Percentiles rank a stretch among this genome's conserved stretches.
Evolutionary conservation across 2,888 invertebrate genomes (phyloP).

Genomic region (Rhagium mordax): DNA sequence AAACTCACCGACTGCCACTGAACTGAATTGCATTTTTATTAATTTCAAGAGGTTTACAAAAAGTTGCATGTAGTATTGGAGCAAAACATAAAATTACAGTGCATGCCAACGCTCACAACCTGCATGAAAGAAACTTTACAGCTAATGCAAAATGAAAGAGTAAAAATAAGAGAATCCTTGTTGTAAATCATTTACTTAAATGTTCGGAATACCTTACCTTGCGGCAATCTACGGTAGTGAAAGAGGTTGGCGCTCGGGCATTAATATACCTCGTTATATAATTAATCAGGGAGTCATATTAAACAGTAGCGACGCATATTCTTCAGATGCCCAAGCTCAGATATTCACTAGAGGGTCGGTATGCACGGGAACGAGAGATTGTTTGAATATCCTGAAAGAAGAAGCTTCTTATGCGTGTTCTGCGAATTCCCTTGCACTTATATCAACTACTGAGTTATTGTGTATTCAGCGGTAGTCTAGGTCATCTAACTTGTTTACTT

Average conservation of each 20-base stretch:
- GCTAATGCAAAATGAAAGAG: background rate
- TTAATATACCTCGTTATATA: slow-evolving; percentile 61
- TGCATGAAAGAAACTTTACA: background rate
- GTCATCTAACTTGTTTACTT: slow-evolving; percentile 39
- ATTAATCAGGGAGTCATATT: slow-evolving; percentile 64
- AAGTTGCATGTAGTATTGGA: too few species aligned
- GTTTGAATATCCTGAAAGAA: slow-evolving; percentile 51
- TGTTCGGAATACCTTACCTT: slow-evolving; percentile 53
- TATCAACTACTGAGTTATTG: slow-evolving; percentile 31
- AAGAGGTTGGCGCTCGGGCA: slow-evolving; percentile 55
- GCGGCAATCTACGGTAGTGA: slow-evolving; percentile 54
- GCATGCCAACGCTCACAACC: background rate
- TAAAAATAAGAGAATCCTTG: slow-evolving; percentile 31
- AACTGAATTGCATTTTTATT: too few species aligned
- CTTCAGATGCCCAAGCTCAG: slow-evolving; percentile 54
- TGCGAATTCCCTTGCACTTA: slow-evolving; percentile 28
- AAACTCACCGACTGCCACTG: too few species aligned
- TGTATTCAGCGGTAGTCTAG: slow-evolving; percentile 26
- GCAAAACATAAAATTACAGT: background rate
- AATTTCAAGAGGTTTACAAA: too few species aligned
- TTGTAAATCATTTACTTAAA: slow-evolving; percentile 46
- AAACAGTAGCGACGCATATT: slow-evolving; percentile 64
- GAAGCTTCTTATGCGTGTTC: slow-evolving; percentile 32
- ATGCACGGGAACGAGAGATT: slow-evolving; percentile 51
- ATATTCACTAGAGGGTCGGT: slow-evolving; percentile 52